Conservation (phyloP, 2,113 vertebrate genomes). For the Recurvirostra avosetta region DNA sequence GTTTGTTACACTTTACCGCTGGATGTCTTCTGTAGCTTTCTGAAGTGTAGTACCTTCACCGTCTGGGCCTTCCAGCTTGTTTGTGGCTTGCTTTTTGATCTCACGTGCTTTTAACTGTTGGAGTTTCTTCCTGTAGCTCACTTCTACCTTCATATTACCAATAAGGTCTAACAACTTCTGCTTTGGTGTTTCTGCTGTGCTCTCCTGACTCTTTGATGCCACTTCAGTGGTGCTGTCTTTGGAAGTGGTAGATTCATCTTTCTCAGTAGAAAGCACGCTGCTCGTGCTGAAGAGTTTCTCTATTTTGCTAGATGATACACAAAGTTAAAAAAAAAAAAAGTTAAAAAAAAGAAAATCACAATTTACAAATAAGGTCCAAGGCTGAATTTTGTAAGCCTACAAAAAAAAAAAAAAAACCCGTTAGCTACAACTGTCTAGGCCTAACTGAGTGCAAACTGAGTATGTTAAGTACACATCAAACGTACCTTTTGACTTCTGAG, state of each 20-base stretch:
- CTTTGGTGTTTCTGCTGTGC: constrained; percentile 56
- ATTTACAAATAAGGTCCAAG: background rate
- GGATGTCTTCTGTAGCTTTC: constrained; percentile 48
- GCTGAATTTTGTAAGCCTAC: background rate
- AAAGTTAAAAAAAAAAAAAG: background rate
- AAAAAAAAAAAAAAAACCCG: background rate
- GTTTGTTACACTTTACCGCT: constrained; percentile 69
- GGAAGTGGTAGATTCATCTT: constrained; percentile 6
- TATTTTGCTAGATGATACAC: constrained; percentile 5
- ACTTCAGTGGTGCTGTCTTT: background rate
- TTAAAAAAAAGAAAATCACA: background rate
- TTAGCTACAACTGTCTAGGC: background rate
- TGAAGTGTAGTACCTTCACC: constrained; percentile 63
- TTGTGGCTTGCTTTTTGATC: background rate
- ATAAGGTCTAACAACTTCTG: constrained; percentile 80
- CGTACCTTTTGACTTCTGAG: background rate
- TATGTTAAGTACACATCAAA: background rate
- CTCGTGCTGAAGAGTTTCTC: constrained; percentile 60
- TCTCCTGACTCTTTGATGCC: background rate
- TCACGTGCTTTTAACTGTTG: constrained; percentile 48
- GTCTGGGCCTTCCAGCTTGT: background rate
- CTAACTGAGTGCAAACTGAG: background rate
- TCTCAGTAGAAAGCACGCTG: background rate
- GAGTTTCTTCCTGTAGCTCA: constrained; percentile 75
- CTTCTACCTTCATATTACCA: constrained; percentile 85